Percentiles rank a stretch among this genome's conserved stretches.
These are phyloP conservation scores for Schizotus pectinicornis DNA, from an alignment of 2,888 invertebrate genomes.

Conservation along the genomic window DNA sequence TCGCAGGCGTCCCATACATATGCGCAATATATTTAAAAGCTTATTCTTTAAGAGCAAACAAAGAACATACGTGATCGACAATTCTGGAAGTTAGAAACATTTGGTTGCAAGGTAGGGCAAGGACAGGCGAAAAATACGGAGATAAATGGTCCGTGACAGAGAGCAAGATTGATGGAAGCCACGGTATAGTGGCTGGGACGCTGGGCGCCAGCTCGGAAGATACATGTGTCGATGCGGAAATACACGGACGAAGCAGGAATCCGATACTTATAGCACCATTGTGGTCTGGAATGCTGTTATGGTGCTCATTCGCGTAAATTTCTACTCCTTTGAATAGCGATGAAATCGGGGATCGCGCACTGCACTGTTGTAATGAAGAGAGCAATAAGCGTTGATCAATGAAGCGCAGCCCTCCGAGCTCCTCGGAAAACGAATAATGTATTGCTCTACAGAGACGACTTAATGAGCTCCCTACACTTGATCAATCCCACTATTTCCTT, in stretches of 20 bases:
- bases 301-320: conserved; percentile 33
- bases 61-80: conserved; percentile 42
- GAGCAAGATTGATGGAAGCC: conserved; percentile 57
- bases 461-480: conserved; percentile 40
- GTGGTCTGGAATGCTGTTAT: conserved; percentile 43
- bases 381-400: conserved; percentile 38
- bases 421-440: conserved; percentile 35
- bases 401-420: conserved; percentile 27
- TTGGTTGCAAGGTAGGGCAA: conserved; percentile 48
- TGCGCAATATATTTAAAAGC: conserved; percentile 37
- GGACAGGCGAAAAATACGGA: conserved; percentile 52
- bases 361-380: conserved; percentile 32
- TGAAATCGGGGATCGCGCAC: conserved; percentile 34
- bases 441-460: conserved; percentile 34
- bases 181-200: conserved; percentile 36
- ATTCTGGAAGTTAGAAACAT: conserved; percentile 42
- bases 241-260: conserved; percentile 49
- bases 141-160: conserved; percentile 58
- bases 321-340: conserved; percentile 37
- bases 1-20: conserved; percentile 19
- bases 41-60: conserved; percentile 41
- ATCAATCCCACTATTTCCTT: conserved; percentile 34
- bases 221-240: conserved; percentile 55
- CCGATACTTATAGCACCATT: conserved; percentile 48
- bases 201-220: conserved; percentile 49